Base-by-base conservation (phyloP, 1,140 invertebrate genomes). In the Lordiphosa stackelbergi region DNA sequence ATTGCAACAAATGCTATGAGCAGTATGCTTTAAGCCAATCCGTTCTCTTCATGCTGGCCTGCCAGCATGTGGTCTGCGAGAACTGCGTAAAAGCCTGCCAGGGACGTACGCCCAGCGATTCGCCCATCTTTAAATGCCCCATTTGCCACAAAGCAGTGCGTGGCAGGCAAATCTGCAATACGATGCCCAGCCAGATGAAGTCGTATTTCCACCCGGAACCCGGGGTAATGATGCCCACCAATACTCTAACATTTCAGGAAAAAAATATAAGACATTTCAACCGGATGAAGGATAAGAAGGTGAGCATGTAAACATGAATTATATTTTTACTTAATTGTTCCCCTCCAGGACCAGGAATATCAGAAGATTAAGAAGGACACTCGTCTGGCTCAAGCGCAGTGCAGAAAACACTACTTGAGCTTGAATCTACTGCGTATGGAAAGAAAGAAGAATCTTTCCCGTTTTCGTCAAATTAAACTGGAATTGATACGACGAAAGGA, bases 1-100 rank as follows among this genome's bases (percentile, higher is more conserved):
- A 85, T 45, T 85, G 83, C 56, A 85, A 85, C 53, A 19, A 13
- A 5, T 85, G 83, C 38, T 78, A 46, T 22, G 65, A 46, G 0
- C 54, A 51, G 16, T 85, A 41, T 16, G n/a, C 54, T 0, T 10
- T 37, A 5, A 55, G 66, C 3, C 24, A 43, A 7, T 36, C 10
- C 1, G 8, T 8, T 0, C 11, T 85, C 10, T 83, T 74, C 48
- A 24, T 85, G 13, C 46, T 85, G 4, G 69, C 83, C n/a, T 85
- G 83, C 31, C 55, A 83, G 12, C 83, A 85, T 16, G 53, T 85
- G 0, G 6, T 11, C 4, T 85, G 83, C 42, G 58, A 69, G 0
- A 66, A 74, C 31, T 83, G 83, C 11, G 57, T 65, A 1, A 65
- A 42, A 16, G 62, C 51, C 5, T 42, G 31, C 8, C 16, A 51